Conservation (phyloP, 2,113 vertebrate genomes). For the Sisor rabdophorus region DNA sequence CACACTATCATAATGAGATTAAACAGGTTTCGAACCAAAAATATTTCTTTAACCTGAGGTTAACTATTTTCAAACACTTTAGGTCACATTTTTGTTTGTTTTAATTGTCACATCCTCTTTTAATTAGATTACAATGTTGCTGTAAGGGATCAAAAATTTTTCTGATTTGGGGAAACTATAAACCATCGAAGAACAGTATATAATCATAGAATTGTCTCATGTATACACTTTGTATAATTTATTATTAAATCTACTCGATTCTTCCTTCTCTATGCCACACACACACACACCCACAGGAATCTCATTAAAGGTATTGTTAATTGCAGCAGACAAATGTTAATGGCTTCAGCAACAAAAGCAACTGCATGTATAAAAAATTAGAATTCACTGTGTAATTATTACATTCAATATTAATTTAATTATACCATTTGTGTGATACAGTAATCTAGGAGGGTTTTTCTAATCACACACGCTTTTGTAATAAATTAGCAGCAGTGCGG, state of each 20-base stretch:
- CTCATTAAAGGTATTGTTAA: conserved; percentile 93
- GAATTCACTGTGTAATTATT: conserved; percentile 80
- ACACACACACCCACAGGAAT: conserved; percentile 71
- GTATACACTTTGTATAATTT: not conserved
- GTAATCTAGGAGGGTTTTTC: conserved; percentile 67
- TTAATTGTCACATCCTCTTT: not conserved
- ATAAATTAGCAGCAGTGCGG: conserved; percentile 69
- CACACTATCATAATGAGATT: conserved; percentile 43
- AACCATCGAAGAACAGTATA: not conserved
- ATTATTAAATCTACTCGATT: not conserved
- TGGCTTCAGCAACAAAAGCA: conserved; percentile 78
- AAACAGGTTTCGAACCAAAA: conserved; percentile 21
- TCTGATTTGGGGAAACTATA: not conserved
- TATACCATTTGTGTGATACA: conserved; percentile 70
- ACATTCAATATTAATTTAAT: conserved; percentile 83
- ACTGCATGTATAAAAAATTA: conserved; percentile 79
- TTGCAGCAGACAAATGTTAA: conserved; percentile 84
- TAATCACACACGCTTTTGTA: conserved; percentile 68
- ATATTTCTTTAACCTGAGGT: conserved; percentile 4
- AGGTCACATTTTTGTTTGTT: not conserved
- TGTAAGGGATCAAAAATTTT: not conserved
- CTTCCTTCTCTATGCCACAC: conserved; percentile 46
- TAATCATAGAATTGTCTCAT: not conserved
- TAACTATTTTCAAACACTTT: not conserved
- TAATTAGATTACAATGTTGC: not conserved